These are phyloP conservation scores for Scotopteryx bipunctaria DNA, from an alignment of 2,888 invertebrate genomes.

Conservation along the genomic window DNA sequence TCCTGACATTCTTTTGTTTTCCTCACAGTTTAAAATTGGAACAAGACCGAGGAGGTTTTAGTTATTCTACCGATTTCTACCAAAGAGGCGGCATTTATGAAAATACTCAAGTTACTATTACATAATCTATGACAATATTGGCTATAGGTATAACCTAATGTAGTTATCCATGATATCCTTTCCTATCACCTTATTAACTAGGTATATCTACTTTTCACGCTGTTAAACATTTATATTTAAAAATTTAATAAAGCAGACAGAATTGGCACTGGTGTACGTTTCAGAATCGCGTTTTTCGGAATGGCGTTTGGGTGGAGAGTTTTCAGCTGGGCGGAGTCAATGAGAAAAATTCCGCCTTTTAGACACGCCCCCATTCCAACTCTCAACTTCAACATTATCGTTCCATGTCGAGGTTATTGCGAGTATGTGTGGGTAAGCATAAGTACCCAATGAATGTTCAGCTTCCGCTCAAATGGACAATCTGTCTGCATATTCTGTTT, in stretches of 20 bases:
- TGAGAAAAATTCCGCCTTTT: conserved; percentile 77
- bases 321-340: conserved; percentile 75
- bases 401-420: conserved; percentile 13
- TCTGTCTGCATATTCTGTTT: too few species aligned
- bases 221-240: conserved; percentile 1
- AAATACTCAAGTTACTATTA: too few species aligned
- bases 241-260: conserved; percentile 26
- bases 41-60: too few species aligned
- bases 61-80: too few species aligned
- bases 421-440: conserved; percentile 4
- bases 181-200: neutral
- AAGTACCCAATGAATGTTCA: neutral
- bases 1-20: too few species aligned
- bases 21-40: too few species aligned
- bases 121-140: too few species aligned
- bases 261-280: conserved; percentile 32
- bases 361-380: conserved; percentile 68
- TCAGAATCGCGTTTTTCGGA: conserved; percentile 45
- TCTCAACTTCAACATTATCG: conserved; percentile 58
- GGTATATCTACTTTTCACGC: neutral
- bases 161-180: too few species aligned
- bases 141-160: too few species aligned
- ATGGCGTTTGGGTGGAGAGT: conserved; percentile 72
- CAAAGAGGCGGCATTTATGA: too few species aligned
- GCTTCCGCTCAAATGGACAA: neutral